Evolutionary conservation across 2,113 vertebrate species (phyloP), one percentile per base, ranked within the genome.

Genomic region (Anolis carolinensis): DNA sequence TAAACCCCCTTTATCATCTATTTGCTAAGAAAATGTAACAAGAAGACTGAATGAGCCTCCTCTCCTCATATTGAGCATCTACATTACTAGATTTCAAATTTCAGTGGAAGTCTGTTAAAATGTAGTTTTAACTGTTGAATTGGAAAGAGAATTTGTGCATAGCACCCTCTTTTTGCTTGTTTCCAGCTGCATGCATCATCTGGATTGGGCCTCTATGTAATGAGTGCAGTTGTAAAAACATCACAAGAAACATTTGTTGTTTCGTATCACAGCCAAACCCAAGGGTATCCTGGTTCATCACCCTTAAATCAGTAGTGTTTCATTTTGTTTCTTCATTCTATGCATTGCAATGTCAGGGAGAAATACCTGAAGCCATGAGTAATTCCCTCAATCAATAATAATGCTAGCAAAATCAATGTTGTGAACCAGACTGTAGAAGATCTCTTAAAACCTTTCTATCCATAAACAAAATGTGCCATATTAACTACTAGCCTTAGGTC

Each of bases 341-440:
- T 39, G 25, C 74, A 55, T 5, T 82, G 14, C 1, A 87, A 3
- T 30, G 71, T 3, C 0, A 10, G 74, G 62, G 86, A 85, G 52
- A 84, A 62, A 87, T 59, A 36, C 3, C 18, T 82, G 7, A 87
- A 90, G 50, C 81, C 1, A 63, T 20, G 16, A 92, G 52, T 74
- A 86, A 68, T 83, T 79, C 4, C 76, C 77, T 67, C 76, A 70
- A 44, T 83, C 55, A 39, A 79, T 88, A 88, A 77, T 55, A 89
- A 88, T 16, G 82, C 4, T 59, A 78, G 52, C 32, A 80, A 85
- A 88, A 91, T 81, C 0, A 0, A 59, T 91, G 88, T 74, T 90
- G 27, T 83, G 50, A 89, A 80, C 1, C 65, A 8, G 30, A 62
- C 0, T 74, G 1, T 85, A 39, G 8, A 83, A 14, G 13, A n/a